A percentile compares a stretch with the other conserved stretches of the same genome.
Conservation (phyloP, 2,113 vertebrate species). For the Carlito syrichta region DNA sequence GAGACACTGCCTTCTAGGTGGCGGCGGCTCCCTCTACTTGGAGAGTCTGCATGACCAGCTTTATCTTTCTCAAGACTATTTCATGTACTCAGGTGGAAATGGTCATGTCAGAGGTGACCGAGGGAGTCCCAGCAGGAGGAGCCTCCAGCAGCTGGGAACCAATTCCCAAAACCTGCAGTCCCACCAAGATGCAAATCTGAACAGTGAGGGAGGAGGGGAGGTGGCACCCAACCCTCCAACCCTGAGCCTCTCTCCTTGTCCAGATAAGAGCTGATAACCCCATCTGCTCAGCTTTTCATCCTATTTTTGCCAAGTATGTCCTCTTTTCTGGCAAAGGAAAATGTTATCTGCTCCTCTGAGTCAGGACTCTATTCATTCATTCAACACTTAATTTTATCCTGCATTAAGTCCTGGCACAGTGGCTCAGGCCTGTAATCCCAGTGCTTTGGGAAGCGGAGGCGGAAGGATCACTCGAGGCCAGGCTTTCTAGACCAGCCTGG, state of each 20-base stretch:
- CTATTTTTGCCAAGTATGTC: not conserved
- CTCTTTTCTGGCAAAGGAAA: not conserved
- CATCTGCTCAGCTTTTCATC: too few relatives aligned
- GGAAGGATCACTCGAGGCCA: not conserved
- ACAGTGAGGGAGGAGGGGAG: not conserved
- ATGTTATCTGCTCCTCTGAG: not conserved
- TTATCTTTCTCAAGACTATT: not conserved
- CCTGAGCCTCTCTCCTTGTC: too few relatives aligned
- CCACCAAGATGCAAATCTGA: not conserved
- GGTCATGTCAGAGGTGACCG: fast-evolving
- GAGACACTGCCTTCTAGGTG: fast-evolving
- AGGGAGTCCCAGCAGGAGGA: too few relatives aligned
- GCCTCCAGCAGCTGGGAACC: fast-evolving
- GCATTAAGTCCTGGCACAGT: not conserved
- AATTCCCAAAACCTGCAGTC: not conserved
- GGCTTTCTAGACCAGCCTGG: not conserved
- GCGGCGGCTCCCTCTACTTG: not conserved
- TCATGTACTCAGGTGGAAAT: too few relatives aligned
- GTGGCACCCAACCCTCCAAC: too few relatives aligned
- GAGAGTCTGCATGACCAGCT: not conserved
- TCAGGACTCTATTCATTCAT: not conserved
- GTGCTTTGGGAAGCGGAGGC: not conserved
- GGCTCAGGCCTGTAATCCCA: not conserved
- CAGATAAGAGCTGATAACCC: too few relatives aligned
- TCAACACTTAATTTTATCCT: not conserved